Base-by-base conservation (phyloP, 2,888 invertebrate species). In the Chelonus formosanus region DNA sequence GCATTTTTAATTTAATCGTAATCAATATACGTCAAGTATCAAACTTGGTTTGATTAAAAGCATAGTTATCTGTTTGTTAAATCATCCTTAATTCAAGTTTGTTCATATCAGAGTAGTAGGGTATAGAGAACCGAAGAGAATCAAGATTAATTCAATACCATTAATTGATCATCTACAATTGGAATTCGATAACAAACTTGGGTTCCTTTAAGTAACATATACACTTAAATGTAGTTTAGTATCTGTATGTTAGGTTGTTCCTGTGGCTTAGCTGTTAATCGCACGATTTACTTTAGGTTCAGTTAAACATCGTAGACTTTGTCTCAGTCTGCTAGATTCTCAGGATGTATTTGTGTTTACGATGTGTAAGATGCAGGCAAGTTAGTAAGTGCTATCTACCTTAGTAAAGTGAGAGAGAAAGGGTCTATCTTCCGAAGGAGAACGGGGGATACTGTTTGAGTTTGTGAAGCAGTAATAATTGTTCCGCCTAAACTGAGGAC, bases 401-500 rank as follows among this genome's bases (percentile, higher is more conserved):
- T 1, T 31, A 32, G 8, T 20, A 45, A n/a, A 8, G 44, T 45
- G 57, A 31, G 32, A 44, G 5, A 40, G 3, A 5, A 7, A 43
- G 44, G 8, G 60, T 52, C 50, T 31, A 40, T 20, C n/a, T 31
- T 20, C n/a, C 6, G 48, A n/a, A 43, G 47, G 61, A 50, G 54
- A 44, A 34, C n/a, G 50, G 40, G 53, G 58, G 55, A 58, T 64
- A 66, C 68, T 73, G 71, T 75, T 76, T 76, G 74, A 75, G 73
- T 75, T 75, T 71, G 67, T 70, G 71, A 72, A 75, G 74, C 75
- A 71, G 77, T 72, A 74, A 78, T 78, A 77, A 78, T 77, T 75
- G 76, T 74, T 74, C 70, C 69, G 59, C 67, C 66, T 56, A 69
- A 54, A 63, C 56, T 67, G 52, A 63, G 55, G 48, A 48, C 43